A percentile compares a stretch with the other conserved stretches of the same genome.
Evolutionary conservation across 2,888 invertebrate genomes (phyloP).

Genomic region (Yponomeuta plumbellus): DNA sequence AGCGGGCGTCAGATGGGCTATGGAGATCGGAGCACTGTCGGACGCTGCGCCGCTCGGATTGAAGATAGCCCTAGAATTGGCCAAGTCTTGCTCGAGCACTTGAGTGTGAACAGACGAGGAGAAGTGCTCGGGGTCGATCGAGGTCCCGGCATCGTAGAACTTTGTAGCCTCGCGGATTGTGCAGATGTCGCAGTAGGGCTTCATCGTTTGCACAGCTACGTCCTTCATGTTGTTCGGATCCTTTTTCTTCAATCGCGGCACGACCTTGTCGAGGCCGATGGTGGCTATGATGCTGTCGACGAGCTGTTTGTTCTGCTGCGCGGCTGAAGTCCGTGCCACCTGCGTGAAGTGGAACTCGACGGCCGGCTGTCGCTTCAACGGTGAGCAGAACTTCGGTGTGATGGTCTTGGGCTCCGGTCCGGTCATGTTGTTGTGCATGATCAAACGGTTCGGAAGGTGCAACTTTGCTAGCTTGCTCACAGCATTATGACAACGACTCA

Average conservation of each 20-base stretch:
- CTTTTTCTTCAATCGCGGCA: slow-evolving; percentile 50
- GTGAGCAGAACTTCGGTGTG: slow-evolving; percentile 54
- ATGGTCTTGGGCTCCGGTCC: slow-evolving; percentile 41
- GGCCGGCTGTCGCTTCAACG: slow-evolving; percentile 55
- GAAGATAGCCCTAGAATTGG: slow-evolving; percentile 58
- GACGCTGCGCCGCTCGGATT: slow-evolving; percentile 53
- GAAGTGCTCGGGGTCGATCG: slow-evolving; percentile 46
- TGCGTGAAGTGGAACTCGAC: slow-evolving; percentile 59
- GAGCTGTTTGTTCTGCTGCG: slow-evolving; percentile 56
- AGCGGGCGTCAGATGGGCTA: slow-evolving; percentile 66
- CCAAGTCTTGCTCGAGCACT: slow-evolving; percentile 60
- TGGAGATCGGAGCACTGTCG: slow-evolving; percentile 55
- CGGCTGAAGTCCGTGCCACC: slow-evolving; percentile 31
- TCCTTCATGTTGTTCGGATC: slow-evolving; percentile 46
- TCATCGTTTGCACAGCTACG: slow-evolving; percentile 57
- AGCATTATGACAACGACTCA: slow-evolving; percentile 58
- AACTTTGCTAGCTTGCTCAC: slow-evolving; percentile 46
- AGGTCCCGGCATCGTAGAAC: slow-evolving; percentile 36
- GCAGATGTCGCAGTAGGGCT: slow-evolving; percentile 58
- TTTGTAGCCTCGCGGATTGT: slow-evolving; percentile 53
- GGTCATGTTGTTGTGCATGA: slow-evolving; percentile 43
- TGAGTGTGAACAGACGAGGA: slow-evolving; percentile 56
- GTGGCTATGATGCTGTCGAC: slow-evolving; percentile 55
- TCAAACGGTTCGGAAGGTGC: slow-evolving; percentile 50
- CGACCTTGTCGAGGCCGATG: slow-evolving; percentile 47